Evolutionary conservation across 2,888 invertebrate species (phyloP), one percentile per base, ranked within the genome.

Genomic region (Apamea monoglypha): DNA sequence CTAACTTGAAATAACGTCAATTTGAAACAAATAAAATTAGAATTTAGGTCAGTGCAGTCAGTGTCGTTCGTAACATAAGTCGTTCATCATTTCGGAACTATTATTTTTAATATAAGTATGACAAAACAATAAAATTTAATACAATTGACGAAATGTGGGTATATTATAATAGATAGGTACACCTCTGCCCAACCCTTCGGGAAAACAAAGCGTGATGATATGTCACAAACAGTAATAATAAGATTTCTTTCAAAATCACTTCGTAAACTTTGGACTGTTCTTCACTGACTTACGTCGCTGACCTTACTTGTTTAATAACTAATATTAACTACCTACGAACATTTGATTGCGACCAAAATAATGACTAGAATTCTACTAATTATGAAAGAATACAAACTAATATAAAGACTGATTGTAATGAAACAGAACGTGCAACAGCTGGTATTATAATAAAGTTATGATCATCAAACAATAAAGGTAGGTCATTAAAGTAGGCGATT

Each of bases 301-400:
- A 16, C 36, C 32, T 6, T 12, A 32, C 1, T 8, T 16, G 40
- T n/a, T 40, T n/a, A 67, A 40, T 40, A 16, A 40, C 10, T 44
- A 18, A 44, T 7, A 63, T 18, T 18, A 63, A 8, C 32, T 32
- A 63, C 3, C 32, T 32, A 63, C 3, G 18, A 18, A 32, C 18
- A 67, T 67, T 18, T 18, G n/a, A 67, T n/a, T 18, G 67, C n/a
- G 40, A 40, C 1, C 2, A 44, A 18, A n/a, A 21, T 7, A 47
- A 21, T 50, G 67, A 50, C 76, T 68, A 76, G 76, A 61, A 29
- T 40, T 67, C 1, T 40, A n/a, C 47, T 32, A 76, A 29, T 18
- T 32, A 74, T 25, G 14, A 63, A 64, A 74, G 0, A 64, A n/a
- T 64, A 64, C 36, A 7, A 61, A 50, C 21, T 36, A n/a, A 72